These are phyloP conservation scores for Encarsia formosa DNA, from an alignment of 2,888 invertebrate genomes.

Conservation along the genomic window DNA sequence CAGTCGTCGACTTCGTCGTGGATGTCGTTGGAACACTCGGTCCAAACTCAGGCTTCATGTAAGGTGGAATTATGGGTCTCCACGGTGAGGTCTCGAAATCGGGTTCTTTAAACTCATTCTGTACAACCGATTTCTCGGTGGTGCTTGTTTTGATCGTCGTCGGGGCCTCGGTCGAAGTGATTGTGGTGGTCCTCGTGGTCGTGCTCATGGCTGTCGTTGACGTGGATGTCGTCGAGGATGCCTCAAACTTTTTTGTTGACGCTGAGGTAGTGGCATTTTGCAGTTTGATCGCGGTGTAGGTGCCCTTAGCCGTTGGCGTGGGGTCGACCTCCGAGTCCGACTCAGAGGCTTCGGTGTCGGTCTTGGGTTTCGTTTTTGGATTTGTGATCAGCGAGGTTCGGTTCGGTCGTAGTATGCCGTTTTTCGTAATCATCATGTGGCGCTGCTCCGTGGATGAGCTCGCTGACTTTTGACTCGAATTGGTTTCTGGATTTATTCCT, in stretches of 20 bases:
- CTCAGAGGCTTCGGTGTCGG: background rate
- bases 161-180: background rate
- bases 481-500: conserved; percentile 41
- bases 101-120: conserved; percentile 42
- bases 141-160: background rate
- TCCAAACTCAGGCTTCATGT: conserved; percentile 38
- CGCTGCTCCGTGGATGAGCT: conserved; percentile 36
- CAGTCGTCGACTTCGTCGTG: background rate
- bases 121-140: conserved; percentile 9
- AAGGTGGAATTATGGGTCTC: conserved; percentile 46
- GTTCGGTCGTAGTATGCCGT: conserved; percentile 43
- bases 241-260: conserved; percentile 28
- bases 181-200: background rate
- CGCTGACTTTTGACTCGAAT: conserved; percentile 30
- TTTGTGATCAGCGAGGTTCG: conserved; percentile 41
- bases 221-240: conserved; percentile 4
- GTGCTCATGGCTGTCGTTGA: background rate
- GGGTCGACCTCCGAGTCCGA: conserved; percentile 42
- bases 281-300: conserved; percentile 44
- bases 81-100: conserved; percentile 48
- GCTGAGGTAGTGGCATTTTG: conserved; percentile 40
- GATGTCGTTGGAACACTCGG: conserved; percentile 17
- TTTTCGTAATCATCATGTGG: conserved; percentile 49
- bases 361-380: conserved; percentile 33
- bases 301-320: conserved; percentile 48